Evolutionary conservation across 2,888 invertebrate genomes (phyloP).

Genomic region (Pachymerium ferrugineum): DNA sequence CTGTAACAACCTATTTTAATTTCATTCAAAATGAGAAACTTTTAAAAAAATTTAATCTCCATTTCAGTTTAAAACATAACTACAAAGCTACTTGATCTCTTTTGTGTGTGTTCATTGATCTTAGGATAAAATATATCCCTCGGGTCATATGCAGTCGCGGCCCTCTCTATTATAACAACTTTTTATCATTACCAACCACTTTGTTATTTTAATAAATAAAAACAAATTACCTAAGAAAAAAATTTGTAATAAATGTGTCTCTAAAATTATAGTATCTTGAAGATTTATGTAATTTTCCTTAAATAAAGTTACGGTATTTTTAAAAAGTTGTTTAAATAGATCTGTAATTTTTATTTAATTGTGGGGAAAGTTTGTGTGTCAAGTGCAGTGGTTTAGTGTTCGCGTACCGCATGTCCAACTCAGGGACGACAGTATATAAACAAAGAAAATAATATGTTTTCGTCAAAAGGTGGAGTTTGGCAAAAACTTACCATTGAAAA

Average conservation of each 20-base stretch:
- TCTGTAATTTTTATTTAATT: too few relatives aligned
- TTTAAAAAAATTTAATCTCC: too few relatives aligned
- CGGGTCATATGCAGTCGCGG: neutral
- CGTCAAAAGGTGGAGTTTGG: slow-evolving; percentile 39
- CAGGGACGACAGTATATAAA: neutral
- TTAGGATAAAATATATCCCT: neutral
- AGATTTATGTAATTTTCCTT: too few relatives aligned
- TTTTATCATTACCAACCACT: neutral
- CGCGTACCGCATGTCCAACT: neutral
- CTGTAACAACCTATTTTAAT: too few relatives aligned
- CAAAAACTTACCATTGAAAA: slow-evolving; percentile 55
- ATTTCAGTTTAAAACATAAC: neutral
- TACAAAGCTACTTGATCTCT: slow-evolving; percentile 10
- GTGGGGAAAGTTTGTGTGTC: neutral
- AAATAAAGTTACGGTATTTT: too few relatives aligned
- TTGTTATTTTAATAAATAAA: too few relatives aligned
- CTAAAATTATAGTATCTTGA: too few relatives aligned
- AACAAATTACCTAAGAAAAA: too few relatives aligned
- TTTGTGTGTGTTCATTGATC: slow-evolving; percentile 17
- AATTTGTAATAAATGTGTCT: too few relatives aligned
- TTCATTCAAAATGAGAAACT: too few relatives aligned
- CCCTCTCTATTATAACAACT: neutral
- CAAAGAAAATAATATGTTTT: neutral
- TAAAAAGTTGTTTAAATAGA: too few relatives aligned
- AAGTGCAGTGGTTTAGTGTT: neutral